A percentile compares a stretch with the other conserved stretches of the same genome.
These are phyloP conservation scores for Thereva nobilitata DNA, from an alignment of 2,888 invertebrate genomes.

Conservation along the genomic window DNA sequence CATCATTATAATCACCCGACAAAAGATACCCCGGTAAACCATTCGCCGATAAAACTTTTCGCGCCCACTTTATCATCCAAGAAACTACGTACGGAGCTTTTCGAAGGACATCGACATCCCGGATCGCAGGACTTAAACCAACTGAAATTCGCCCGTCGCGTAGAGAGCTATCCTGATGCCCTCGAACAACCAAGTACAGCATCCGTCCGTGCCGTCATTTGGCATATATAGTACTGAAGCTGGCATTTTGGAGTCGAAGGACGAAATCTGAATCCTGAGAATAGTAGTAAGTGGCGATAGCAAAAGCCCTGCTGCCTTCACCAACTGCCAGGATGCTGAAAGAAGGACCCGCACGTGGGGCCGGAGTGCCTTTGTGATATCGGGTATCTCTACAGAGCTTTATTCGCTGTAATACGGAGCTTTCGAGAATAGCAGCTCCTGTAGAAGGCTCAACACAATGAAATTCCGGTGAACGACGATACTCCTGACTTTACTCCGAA, in stretches of 20 bases:
- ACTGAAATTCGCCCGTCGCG: no score
- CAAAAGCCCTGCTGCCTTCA: slow-evolving; percentile 5
- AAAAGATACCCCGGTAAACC: no score
- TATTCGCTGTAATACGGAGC: slow-evolving; percentile 19
- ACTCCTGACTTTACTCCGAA: no score
- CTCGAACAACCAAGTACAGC: neutral
- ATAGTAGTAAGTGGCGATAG: slow-evolving; percentile 4
- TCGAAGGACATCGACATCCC: no score
- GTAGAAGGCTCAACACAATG: no score
- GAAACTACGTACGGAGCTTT: no score
- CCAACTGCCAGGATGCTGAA: neutral
- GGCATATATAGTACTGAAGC: slow-evolving; percentile 11
- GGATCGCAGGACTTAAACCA: no score
- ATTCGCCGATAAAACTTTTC: no score
- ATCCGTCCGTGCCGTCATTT: slow-evolving; percentile 16
- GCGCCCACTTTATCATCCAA: no score
- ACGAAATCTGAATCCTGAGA: neutral
- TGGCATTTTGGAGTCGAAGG: neutral
- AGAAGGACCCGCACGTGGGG: neutral
- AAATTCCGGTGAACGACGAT: no score
- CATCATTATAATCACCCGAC: no score
- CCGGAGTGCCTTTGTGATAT: slow-evolving; percentile 4
- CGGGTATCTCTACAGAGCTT: slow-evolving; percentile 14
- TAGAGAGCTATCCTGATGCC: neutral
- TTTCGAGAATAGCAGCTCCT: neutral